Evolutionary conservation across 2,888 invertebrate genomes (phyloP).

Genomic region (Meteorus colon): DNA sequence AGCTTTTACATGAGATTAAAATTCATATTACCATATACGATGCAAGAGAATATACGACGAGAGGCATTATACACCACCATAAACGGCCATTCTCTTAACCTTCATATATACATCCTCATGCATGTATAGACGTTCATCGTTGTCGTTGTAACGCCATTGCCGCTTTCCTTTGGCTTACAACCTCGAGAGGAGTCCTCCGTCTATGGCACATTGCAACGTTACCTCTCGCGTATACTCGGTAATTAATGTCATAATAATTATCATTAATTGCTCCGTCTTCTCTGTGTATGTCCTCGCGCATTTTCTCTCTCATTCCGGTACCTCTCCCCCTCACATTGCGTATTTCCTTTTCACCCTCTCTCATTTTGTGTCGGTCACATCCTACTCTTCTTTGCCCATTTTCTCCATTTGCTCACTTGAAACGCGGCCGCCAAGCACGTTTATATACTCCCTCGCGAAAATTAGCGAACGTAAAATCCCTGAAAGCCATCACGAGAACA

Average conservation of each 20-base stretch:
- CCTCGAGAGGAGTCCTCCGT: neutral
- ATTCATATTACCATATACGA: conserved; percentile 56
- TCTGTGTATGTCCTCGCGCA: conserved; percentile 7
- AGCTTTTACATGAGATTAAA: conserved; percentile 61
- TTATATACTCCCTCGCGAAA: conserved; percentile 24
- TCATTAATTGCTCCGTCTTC: conserved; percentile 52
- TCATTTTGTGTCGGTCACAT: neutral
- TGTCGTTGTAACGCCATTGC: conserved; percentile 29
- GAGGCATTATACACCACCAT: conserved; percentile 43
- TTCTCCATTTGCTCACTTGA: conserved; percentile 29
- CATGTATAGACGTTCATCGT: neutral
- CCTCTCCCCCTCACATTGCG: neutral
- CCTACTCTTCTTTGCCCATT: conserved; percentile 7
- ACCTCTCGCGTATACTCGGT: conserved; percentile 36
- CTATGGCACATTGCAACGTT: neutral
- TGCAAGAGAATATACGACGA: conserved; percentile 39
- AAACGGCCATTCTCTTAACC: conserved; percentile 35
- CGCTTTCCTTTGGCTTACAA: conserved; percentile 34
- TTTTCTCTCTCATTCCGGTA: conserved; percentile 15
- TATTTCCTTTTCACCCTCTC: neutral
- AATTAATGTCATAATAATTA: conserved; percentile 56
- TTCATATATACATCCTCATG: conserved; percentile 12
- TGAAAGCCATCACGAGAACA: conserved; percentile 9
- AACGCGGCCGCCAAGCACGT: conserved; percentile 15
- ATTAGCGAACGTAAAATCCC: conserved; percentile 24